Percentiles rank a stretch among this genome's conserved stretches.
Conservation (phyloP, 2,113 vertebrate genomes). For the Chunga burmeisteri region DNA sequence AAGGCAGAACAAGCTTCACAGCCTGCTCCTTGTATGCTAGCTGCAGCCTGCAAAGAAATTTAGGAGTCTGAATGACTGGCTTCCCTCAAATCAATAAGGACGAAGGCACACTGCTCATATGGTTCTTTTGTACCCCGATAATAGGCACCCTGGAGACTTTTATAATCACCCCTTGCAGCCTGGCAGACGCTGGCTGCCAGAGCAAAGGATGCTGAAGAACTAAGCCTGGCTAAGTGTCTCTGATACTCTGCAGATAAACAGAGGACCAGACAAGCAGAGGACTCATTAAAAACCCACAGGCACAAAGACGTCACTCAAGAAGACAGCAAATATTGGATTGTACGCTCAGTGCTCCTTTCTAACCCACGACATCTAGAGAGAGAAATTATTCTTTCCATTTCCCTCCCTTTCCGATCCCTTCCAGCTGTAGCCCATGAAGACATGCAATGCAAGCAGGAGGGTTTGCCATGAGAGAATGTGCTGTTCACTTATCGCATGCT, state of each 20-base stretch:
- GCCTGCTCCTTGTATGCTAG: background rate
- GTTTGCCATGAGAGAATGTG: background rate
- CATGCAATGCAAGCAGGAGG: background rate
- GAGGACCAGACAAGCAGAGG: background rate
- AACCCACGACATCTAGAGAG: background rate
- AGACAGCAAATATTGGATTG: constrained; percentile 14
- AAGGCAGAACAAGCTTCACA: background rate
- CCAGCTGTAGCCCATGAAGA: background rate
- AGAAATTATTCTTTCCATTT: background rate
- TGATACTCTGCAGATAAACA: constrained; percentile 24
- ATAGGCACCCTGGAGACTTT: background rate
- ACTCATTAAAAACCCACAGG: constrained; percentile 42
- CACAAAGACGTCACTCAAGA: background rate
- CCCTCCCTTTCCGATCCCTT: background rate
- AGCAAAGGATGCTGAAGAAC: background rate
- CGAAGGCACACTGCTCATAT: background rate
- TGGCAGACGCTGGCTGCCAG: background rate
- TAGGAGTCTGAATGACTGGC: background rate
- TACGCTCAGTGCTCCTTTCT: background rate
- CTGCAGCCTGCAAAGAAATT: background rate
- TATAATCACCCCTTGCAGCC: background rate
- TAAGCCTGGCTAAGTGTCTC: background rate
- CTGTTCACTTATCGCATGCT: background rate
- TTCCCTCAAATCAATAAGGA: background rate
- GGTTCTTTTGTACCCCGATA: background rate